Evolutionary conservation across 1,140 invertebrate genomes (phyloP), one percentile per base, ranked within the genome.

Genomic region (Bombus picipes): DNA sequence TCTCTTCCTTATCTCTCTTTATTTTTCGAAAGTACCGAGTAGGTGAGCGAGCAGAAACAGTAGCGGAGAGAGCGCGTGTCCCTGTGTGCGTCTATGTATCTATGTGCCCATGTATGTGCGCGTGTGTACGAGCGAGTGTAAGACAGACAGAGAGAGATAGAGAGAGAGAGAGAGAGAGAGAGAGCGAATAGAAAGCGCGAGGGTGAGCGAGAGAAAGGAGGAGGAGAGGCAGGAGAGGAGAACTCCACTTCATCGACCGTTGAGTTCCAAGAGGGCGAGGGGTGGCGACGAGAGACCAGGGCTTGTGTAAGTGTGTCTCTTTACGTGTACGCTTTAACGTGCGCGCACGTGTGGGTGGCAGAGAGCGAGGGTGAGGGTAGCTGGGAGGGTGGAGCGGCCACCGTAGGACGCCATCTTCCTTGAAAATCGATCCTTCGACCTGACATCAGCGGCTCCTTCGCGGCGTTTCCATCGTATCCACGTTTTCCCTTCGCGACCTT

Each of bases 201-300:
- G 59, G 18, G 9, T 2, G 73, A 32, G 43, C n/a, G 25, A 13
- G 32, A n/a, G 34, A 74, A 41, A 62, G 43, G 75, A 59, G 22
- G 28, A n/a, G 41, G 34, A 37, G 37, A 37, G 43, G 57, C 9
- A 34, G 47, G 47, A n/a, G 72, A 34, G 57, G 75, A 47, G 77
- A 71, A 80, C 86, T 87, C 77, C 83, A 85, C 86, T 87, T 87
- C 86, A 87, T 87, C 86, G 86, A 87, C 86, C 86, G 86, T 85
- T 6, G 83, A 57, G 86, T 41, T 85, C 41, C 32, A 22, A 32
- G 72, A 57, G 65, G 62, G 53, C n/a, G 68, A 66, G 73, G 57
- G 81, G 65, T 59, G 43, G 86, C 6, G 47, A n/a, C 66, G 74
- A 71, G 22, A 22, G 41, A 66, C n/a, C n/a, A 37, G 25, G 10